A percentile compares a stretch with the other conserved stretches of the same genome.
Conservation (phyloP, 2,888 invertebrate species). For the Phragmatobia fuliginosa region DNA sequence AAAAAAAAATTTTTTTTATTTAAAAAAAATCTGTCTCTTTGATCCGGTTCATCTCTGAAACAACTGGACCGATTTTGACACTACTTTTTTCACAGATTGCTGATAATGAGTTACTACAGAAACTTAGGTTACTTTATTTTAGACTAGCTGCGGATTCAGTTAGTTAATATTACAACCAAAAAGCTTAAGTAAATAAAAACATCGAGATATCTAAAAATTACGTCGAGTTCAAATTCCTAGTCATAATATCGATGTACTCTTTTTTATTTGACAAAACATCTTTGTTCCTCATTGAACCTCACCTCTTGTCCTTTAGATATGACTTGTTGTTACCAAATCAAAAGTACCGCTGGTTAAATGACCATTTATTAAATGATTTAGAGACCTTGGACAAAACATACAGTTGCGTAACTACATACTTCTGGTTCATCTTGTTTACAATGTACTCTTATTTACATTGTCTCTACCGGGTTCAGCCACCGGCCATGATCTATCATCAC, state of each 20-base stretch:
- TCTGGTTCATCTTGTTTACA: constrained; percentile 72
- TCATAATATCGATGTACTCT: background rate
- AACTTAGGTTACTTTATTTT: too few species aligned
- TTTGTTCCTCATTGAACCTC: constrained; percentile 1
- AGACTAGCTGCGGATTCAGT: too few species aligned
- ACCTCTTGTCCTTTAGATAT: constrained; percentile 11
- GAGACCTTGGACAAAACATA: constrained; percentile 63
- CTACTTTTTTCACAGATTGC: too few species aligned
- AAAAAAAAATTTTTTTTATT: too few species aligned
- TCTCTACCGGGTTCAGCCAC: constrained; percentile 73
- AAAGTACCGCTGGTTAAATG: constrained; percentile 32
- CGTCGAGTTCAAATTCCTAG: background rate
- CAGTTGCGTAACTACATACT: constrained; percentile 58
- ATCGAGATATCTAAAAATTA: too few species aligned
- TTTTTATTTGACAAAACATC: background rate
- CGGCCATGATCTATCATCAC: constrained; percentile 71
- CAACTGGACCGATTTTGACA: too few species aligned
- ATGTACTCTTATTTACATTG: constrained; percentile 52
- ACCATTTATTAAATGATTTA: constrained; percentile 38
- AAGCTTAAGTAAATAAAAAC: too few species aligned
- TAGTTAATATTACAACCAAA: too few species aligned
- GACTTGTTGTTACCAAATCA: constrained; percentile 17
- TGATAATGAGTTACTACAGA: too few species aligned
- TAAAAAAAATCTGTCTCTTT: too few species aligned
- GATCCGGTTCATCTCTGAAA: too few species aligned